Conservation (phyloP, 2,888 invertebrate species). For the Thymelicus lineola region DNA sequence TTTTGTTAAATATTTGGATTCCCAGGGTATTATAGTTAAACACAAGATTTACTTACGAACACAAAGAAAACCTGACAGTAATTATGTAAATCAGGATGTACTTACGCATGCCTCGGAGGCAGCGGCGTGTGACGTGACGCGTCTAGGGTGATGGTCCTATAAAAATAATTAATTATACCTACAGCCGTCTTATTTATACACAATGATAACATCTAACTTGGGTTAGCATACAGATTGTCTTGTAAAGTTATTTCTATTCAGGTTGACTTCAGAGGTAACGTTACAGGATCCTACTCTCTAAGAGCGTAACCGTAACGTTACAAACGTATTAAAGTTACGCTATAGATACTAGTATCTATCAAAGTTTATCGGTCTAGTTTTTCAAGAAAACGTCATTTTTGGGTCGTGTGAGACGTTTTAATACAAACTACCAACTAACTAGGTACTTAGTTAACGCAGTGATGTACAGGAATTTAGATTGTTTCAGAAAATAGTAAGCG, state of each 20-base stretch:
- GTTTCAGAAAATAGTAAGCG: too few species aligned
- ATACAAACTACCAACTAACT: too few species aligned
- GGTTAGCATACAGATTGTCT: not conserved
- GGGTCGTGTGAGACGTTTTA: too few species aligned
- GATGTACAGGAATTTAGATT: too few species aligned
- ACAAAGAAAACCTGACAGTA: constrained; percentile 25
- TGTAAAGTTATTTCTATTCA: not conserved
- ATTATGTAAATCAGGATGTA: constrained; percentile 34
- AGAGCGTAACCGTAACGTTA: too few species aligned
- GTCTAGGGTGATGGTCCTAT: constrained; percentile 45
- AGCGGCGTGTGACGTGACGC: constrained; percentile 47
- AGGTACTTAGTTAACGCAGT: too few species aligned
- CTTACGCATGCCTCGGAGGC: constrained; percentile 45
- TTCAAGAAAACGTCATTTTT: too few species aligned
- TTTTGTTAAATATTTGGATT: constrained; percentile 25
- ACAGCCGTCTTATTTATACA: constrained; percentile 15
- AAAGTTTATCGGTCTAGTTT: too few species aligned
- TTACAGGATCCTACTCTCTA: too few species aligned
- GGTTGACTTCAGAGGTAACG: too few species aligned
- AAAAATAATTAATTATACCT: constrained; percentile 46
- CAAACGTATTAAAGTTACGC: too few species aligned
- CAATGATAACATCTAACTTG: constrained; percentile 6
- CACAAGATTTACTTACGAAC: constrained; percentile 18
- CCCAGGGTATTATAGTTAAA: constrained; percentile 21
- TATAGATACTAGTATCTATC: too few species aligned